Evolutionary conservation across 2,113 vertebrate genomes (phyloP), one percentile per base, ranked within the genome.

Genomic region (Phrynosoma platyrhinos): DNA sequence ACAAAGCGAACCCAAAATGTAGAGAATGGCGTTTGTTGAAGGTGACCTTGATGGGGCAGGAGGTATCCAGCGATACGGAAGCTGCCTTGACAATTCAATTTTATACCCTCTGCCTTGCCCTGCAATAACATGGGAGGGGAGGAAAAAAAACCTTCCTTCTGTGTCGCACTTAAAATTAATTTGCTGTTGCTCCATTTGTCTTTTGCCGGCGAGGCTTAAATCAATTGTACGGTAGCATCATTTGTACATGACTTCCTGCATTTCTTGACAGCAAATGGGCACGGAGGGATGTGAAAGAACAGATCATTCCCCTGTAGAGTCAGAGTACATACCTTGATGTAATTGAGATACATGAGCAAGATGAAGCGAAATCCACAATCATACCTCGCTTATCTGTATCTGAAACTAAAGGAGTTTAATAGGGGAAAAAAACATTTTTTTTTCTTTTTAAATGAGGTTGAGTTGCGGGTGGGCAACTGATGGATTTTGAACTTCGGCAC

Each of bases 131-230:
- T 36, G 12, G 53, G 12, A 55, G 53, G 53, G 53, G 66, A 23
- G 4, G 27, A 5, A 21, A 66, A 66, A 68, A 66, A 40, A 12
- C 21, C 53, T 30, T 79, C 30, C 75, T 64, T 32, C 25, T 30
- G 52, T 4, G 32, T 71, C n/a, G 81, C 36, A 13, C 66, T 77
- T 75, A 18, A 85, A 89, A 89, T 89, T 89, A 87, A 53, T 90
- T 87, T 91, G 3, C 64, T 2, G 8, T 32, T 30, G 4, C 32
- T 72, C 47, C 75, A 71, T 82, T 77, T 85, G 47, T 82, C 85
- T 83, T 81, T 64, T 74, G 76, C 79, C 12, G 66, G 9, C 13
- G 32, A 90, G 36, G 52, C 74, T 91, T 81, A 91, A 88, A 85
- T 91, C 52, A 85, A 64, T 83, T 85, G 47, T 32, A 52, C 27